phyloP scores from a whole-genome alignment of 1,140 invertebrate species.

The Papilio xuthus region DNA sequence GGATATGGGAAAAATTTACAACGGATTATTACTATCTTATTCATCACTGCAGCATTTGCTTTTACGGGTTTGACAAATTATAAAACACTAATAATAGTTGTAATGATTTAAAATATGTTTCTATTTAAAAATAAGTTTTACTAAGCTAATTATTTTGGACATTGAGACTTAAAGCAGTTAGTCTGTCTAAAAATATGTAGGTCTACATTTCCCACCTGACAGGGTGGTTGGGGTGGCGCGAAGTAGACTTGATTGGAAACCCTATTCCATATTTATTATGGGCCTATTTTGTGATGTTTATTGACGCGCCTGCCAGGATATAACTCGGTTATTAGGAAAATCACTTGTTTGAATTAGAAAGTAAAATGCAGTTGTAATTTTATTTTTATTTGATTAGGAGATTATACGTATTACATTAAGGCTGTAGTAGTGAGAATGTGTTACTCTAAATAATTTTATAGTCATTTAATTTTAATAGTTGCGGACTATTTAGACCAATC shows the following conservation, averaged over 20 bases:
- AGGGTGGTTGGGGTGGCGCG: constrained; percentile 57
- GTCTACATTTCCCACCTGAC: constrained; percentile 50
- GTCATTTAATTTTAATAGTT: too few relatives aligned
- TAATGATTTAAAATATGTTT: too few relatives aligned
- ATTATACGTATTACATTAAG: too few relatives aligned
- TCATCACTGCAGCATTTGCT: too few relatives aligned
- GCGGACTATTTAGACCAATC: too few relatives aligned
- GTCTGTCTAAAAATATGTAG: constrained; percentile 44
- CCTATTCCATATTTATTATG: constrained; percentile 81
- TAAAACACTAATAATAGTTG: too few relatives aligned
- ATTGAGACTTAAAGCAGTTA: not conserved
- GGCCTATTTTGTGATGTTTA: constrained; percentile 78
- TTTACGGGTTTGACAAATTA: too few relatives aligned
- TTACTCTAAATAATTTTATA: too few relatives aligned
- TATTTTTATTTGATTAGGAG: not conserved
- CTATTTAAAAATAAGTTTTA: too few relatives aligned
- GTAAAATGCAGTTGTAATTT: not conserved
- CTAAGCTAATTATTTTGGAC: too few relatives aligned
- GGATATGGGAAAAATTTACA: too few relatives aligned
- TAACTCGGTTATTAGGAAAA: constrained; percentile 53
- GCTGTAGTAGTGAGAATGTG: not conserved
- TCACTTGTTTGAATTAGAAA: constrained; percentile 44
- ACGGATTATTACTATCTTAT: too few relatives aligned
- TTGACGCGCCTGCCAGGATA: constrained; percentile 64
- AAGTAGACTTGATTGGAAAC: constrained; percentile 78